Base-by-base conservation (phyloP, 2,797 vertebrate genomes). In the Xiphorhynchus erythropygius region DNA sequence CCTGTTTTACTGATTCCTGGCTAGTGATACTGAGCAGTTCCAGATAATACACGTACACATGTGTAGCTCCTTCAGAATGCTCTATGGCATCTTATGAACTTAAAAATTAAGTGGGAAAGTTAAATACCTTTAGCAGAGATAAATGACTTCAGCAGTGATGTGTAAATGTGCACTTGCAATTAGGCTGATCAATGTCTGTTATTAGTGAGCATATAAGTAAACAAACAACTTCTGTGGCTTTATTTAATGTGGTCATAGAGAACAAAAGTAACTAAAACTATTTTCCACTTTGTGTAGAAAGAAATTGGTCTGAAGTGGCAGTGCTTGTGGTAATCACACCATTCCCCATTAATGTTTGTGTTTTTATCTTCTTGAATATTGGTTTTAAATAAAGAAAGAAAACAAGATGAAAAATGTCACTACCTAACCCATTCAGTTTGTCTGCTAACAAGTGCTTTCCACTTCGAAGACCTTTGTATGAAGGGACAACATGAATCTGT, bases 361-460 rank as follows among this genome's bases (percentile, higher is more conserved):
- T 47, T 74, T 94, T 85, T 91, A 33, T 60, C 56, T 92, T 82
- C n/a, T 76, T 91, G 64, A 89, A 83, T 83, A 67, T 74, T 79
- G 62, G 52, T 52, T 1, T 65, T 80, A 39, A 79, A 63, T 67
- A 89, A 94, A 42, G 39, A 87, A 79, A 93, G 11, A 22, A 75
- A 87, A 73, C 6, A 22, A 52, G 41, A 64, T 83, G 30, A 93
- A 83, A 90, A 85, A 71, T 85, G 14, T 69, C 27, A 14, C 39
- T 37, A 44, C 35, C 37, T 80, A 80, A 47, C 21, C 13, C 4
- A 5, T 88, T 86, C 53, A 49, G 11, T 53, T 89, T 91, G 24
- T 60, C 37, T 82, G 16, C 42, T 62, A 73, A 47, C 5, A 84
- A 82, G 57, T 84, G 15, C 23, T 82, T 89, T 82, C 32, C 13